A percentile compares a stretch with the other conserved stretches of the same genome.
phyloP scores from a whole-genome alignment of 2,888 invertebrate genomes.

The Phasia obesa region DNA sequence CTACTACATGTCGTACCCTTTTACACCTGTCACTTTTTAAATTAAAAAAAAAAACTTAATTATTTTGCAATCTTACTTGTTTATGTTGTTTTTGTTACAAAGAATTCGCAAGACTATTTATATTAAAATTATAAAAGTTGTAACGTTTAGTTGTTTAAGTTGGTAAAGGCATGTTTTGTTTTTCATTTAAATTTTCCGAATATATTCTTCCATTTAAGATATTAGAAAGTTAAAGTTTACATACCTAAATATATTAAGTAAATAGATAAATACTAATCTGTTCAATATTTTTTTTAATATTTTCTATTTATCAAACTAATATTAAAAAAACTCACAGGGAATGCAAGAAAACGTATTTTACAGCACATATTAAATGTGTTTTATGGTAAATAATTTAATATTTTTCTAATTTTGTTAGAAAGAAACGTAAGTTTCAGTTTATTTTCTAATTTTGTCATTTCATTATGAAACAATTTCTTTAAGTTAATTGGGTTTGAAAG shows the following conservation, averaged over 20 bases:
- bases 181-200: constrained; percentile 20
- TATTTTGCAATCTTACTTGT: constrained; percentile 25
- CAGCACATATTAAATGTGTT: constrained; percentile 81
- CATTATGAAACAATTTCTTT: background rate
- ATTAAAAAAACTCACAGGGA: constrained; percentile 74
- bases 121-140: constrained; percentile 1
- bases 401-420: constrained; percentile 40
- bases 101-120: constrained; percentile 14
- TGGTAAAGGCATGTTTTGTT: constrained; percentile 27
- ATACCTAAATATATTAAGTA: too few species aligned
- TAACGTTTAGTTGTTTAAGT: constrained; percentile 7
- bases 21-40: constrained; percentile 44
- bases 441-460: background rate
- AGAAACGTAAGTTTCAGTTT: background rate
- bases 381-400: constrained; percentile 78
- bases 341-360: constrained; percentile 81
- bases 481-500: too few species aligned
- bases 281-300: constrained; percentile 58
- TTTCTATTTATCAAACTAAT: constrained; percentile 66
- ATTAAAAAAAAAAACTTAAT: background rate
- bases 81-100: background rate
- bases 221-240: too few species aligned
- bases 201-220: constrained; percentile 41
- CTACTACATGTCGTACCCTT: constrained; percentile 2
- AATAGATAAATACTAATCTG: constrained; percentile 33